Percentiles rank a stretch among this genome's conserved stretches.
phyloP scores from a whole-genome alignment of 2,113 vertebrate species.

The Hippocampus barbouri region DNA sequence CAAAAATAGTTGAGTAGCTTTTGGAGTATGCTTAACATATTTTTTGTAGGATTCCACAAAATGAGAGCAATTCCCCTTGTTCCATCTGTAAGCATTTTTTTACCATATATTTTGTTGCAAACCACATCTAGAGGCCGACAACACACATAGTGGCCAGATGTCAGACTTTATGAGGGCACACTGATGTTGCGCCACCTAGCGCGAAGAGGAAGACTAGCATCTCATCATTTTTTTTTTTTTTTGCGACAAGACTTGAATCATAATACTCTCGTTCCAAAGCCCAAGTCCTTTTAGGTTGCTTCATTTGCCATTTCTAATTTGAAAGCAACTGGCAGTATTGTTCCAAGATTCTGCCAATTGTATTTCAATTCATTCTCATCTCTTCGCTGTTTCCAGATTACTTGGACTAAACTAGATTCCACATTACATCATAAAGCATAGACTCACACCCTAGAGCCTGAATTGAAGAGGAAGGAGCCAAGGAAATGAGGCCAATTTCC shows the following conservation, averaged over 20 bases:
- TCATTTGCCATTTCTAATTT: constrained; percentile 15
- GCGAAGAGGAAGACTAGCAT: not conserved
- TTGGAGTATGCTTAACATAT: not conserved
- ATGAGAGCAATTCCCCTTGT: not conserved
- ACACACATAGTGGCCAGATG: not conserved
- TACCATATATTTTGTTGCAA: not conserved
- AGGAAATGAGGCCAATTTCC: constrained; percentile 69
- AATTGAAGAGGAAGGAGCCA: constrained; percentile 58
- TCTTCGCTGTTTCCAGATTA: constrained; percentile 12
- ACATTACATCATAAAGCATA: constrained; percentile 20
- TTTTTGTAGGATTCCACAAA: not conserved
- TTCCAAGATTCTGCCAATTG: constrained; percentile 20
- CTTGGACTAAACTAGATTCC: constrained; percentile 10
- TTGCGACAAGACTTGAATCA: not conserved
- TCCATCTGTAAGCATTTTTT: not conserved
- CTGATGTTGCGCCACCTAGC: not conserved
- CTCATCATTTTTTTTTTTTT: not conserved
- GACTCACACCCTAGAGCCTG: constrained; percentile 17
- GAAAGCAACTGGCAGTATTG: constrained; percentile 20
- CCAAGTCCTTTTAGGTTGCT: not conserved
- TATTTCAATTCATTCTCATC: constrained; percentile 12
- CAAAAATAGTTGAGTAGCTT: not conserved
- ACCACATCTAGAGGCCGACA: not conserved
- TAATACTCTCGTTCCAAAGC: not conserved
- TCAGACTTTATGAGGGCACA: not conserved